phyloP scores from a whole-genome alignment of 2,888 invertebrate genomes.

The Microchrysa polita region DNA sequence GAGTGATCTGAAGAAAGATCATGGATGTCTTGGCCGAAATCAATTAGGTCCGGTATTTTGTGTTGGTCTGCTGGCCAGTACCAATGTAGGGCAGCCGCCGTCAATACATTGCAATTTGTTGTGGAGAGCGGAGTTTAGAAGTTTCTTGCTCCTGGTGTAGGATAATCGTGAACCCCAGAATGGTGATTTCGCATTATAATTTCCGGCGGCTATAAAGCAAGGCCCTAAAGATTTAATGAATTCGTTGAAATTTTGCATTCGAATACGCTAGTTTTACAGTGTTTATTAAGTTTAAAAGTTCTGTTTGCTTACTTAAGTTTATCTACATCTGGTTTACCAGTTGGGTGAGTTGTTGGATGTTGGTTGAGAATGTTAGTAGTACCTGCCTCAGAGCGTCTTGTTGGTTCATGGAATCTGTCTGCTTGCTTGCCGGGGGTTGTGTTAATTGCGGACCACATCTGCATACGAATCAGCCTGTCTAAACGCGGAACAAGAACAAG shows the following conservation, averaged over 20 bases:
- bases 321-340: neutral
- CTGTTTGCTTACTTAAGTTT: neutral
- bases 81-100: neutral
- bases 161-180: too few species aligned
- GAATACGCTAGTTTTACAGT: neutral
- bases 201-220: constrained; percentile 5
- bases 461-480: too few species aligned
- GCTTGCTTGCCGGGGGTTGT: too few species aligned
- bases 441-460: too few species aligned
- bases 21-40: too few species aligned
- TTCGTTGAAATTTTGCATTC: constrained; percentile 34
- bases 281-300: neutral
- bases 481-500: too few species aligned
- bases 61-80: neutral
- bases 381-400: too few species aligned
- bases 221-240: neutral
- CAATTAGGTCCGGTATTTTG: too few species aligned
- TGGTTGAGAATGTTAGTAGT: too few species aligned
- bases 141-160: neutral
- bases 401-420: neutral
- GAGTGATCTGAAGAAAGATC: constrained; percentile 13
- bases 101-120: too few species aligned
- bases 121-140: neutral
- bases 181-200: too few species aligned
- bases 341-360: neutral